These are phyloP conservation scores for Vanacampus margaritifer DNA, from an alignment of 2,113 vertebrate genomes.

Conservation along the genomic window DNA sequence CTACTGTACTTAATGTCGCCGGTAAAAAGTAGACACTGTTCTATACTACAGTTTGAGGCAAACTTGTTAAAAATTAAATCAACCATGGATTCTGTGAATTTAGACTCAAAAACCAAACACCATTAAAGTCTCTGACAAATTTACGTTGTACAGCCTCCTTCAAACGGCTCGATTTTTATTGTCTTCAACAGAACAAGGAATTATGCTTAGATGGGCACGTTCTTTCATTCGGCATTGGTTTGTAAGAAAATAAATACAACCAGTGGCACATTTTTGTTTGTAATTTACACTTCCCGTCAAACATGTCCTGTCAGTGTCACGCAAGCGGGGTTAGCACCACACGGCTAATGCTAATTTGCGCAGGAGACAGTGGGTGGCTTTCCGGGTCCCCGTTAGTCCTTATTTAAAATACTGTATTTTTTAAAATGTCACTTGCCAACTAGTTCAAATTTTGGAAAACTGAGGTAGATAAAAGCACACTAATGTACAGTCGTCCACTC, in stretches of 20 bases:
- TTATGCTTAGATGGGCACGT: accelerated
- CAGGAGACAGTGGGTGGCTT: neutral
- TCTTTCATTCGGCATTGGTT: conserved; percentile 11
- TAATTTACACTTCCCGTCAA: neutral
- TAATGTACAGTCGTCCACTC: no score
- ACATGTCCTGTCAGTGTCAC: neutral
- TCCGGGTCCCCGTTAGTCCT: neutral
- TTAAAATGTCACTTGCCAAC: neutral
- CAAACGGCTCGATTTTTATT: accelerated
- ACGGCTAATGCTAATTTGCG: conserved; percentile 51
- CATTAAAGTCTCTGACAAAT: neutral
- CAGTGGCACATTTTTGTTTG: neutral
- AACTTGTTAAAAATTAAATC: no score
- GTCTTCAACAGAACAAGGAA: no score
- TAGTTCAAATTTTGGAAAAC: neutral
- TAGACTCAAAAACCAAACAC: conserved; percentile 4
- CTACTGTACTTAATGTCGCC: no score
- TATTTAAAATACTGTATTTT: neutral
- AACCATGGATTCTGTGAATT: no score
- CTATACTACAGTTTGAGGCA: no score
- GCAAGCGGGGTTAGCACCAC: conserved; percentile 23
- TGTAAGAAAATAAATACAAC: accelerated
- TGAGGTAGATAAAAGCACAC: no score
- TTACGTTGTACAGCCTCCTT: neutral
- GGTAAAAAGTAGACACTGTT: no score